These are phyloP conservation scores for Gastrophysa polygoni DNA, from an alignment of 2,888 invertebrate genomes.

Conservation along the genomic window DNA sequence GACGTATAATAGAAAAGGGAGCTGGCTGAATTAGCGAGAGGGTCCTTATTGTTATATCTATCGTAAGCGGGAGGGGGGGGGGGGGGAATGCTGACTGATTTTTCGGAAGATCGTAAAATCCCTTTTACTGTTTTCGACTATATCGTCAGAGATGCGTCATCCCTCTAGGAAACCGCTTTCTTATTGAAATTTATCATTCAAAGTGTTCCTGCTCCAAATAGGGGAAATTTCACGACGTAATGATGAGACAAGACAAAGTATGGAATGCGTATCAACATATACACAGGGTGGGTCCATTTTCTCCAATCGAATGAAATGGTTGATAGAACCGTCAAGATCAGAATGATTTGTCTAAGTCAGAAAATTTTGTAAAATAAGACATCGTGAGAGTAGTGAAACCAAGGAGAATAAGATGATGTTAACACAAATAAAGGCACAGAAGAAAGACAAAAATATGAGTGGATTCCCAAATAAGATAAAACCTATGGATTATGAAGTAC, in stretches of 20 bases:
- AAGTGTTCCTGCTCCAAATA: conserved; percentile 12
- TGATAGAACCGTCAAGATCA: neutral
- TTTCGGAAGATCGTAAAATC: conserved; percentile 49
- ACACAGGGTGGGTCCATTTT: conserved; percentile 19
- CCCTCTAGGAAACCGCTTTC: conserved; percentile 13
- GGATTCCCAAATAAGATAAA: too few relatives aligned
- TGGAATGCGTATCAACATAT: neutral
- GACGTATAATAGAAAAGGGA: conserved; percentile 1
- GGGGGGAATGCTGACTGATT: conserved; percentile 32
- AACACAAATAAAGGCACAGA: too few relatives aligned
- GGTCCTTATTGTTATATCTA: conserved; percentile 29
- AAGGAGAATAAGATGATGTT: too few relatives aligned
- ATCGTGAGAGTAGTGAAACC: too few relatives aligned
- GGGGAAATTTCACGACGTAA: conserved; percentile 7
- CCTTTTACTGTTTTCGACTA: conserved; percentile 41
- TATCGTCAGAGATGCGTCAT: conserved; percentile 25
- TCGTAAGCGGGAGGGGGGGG: conserved; percentile 6
- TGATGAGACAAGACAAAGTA: neutral
- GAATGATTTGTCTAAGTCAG: too few relatives aligned
- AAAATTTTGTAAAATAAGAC: too few relatives aligned
- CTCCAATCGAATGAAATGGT: conserved; percentile 4
- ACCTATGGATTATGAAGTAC: too few relatives aligned
- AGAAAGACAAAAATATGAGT: too few relatives aligned
- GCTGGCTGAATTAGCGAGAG: conserved; percentile 19
- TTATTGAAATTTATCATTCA: conserved; percentile 29